Conservation (phyloP, 1,140 invertebrate species). For the Ericerus pela region DNA sequence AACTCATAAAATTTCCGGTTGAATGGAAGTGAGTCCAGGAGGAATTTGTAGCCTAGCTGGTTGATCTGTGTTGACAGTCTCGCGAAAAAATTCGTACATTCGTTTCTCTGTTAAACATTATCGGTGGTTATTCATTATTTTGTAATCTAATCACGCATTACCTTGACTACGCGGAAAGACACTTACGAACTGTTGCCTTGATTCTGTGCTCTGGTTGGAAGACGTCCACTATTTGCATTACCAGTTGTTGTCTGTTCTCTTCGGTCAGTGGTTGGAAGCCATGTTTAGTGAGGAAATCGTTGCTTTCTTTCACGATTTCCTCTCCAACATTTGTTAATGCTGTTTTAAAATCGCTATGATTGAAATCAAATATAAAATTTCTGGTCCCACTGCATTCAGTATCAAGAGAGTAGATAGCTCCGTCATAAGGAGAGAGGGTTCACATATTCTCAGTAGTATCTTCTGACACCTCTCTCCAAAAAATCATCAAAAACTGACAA, state of each 20-base stretch:
- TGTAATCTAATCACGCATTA: no score
- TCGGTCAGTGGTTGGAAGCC: neutral
- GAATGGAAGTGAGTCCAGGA: conserved; percentile 54
- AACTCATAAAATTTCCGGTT: conserved; percentile 51
- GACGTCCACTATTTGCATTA: neutral
- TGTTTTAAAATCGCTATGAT: neutral
- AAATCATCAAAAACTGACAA: no score
- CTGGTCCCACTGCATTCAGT: no score
- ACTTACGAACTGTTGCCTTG: conserved; percentile 6
- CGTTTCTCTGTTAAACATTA: conserved; percentile 40
- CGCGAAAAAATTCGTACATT: conserved; percentile 53
- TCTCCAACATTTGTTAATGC: conserved; percentile 1
- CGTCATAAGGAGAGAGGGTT: no score
- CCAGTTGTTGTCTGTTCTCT: neutral
- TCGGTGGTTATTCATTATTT: no score
- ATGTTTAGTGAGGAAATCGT: conserved; percentile 1
- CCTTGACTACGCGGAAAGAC: no score
- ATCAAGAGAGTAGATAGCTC: no score
- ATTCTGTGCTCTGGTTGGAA: conserved; percentile 8
- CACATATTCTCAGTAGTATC: no score
- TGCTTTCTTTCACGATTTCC: conserved; percentile 3
- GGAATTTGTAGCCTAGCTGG: conserved; percentile 59
- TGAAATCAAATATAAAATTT: no score
- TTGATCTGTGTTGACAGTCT: conserved; percentile 54
- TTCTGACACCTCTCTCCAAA: no score